Evolutionary conservation across 2,113 vertebrate genomes (phyloP).

Genomic region (Okapia johnstoni): DNA sequence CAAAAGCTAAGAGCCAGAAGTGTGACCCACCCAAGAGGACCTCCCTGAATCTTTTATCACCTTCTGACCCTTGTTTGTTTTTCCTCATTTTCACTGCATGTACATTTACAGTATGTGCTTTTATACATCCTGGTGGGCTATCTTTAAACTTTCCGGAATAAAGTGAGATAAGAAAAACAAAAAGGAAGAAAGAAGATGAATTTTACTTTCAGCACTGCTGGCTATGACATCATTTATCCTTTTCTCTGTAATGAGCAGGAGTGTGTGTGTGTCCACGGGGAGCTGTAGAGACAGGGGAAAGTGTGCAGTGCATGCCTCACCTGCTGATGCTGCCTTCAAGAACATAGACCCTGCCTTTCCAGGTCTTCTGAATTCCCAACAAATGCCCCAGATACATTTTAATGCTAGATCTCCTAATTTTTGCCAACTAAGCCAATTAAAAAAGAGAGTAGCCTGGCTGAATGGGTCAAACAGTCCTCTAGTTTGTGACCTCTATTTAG

Average conservation of each 20-base stretch:
- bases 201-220: background rate
- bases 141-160: background rate
- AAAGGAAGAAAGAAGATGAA: background rate
- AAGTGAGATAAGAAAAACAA: background rate
- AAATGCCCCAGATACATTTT: background rate
- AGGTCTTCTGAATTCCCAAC: background rate
- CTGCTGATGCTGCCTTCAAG: background rate
- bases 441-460: background rate
- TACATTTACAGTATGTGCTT: background rate
- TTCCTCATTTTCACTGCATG: background rate
- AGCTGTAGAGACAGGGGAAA: too few species aligned
- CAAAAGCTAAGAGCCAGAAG: background rate
- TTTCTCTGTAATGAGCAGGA: background rate
- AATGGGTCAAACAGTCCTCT: background rate
- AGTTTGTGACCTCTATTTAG: background rate
- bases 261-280: background rate
- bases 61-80: background rate
- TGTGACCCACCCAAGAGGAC: background rate
- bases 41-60: background rate
- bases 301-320: fast-evolving
- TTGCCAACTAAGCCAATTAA: background rate
- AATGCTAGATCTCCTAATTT: background rate
- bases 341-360: background rate
- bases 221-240: background rate
- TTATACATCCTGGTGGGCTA: background rate